Evolutionary conservation across 35 echinoderm and acorn worm species (phyloP).

Genomic region (Ophiothrix spiculata): DNA sequence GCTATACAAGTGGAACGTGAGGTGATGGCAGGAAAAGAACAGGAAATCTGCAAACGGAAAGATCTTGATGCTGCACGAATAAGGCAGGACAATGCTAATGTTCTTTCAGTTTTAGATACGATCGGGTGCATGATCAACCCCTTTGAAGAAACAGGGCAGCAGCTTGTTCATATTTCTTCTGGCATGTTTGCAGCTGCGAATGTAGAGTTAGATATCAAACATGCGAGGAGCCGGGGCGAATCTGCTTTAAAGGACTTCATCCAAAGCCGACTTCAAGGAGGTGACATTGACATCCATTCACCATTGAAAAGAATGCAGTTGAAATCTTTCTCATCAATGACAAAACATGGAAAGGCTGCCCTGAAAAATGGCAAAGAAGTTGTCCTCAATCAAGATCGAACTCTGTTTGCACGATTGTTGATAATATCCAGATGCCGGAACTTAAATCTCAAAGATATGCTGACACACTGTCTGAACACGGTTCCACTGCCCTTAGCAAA

Average conservation of each 20-base stretch:
- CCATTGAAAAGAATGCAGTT: background rate
- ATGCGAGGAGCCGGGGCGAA: background rate
- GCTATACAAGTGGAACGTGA: conserved; percentile 63
- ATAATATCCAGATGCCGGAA: background rate
- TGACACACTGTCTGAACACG: background rate
- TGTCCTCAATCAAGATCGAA: background rate
- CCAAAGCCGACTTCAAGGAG: background rate
- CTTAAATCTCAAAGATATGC: background rate
- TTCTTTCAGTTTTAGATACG: background rate
- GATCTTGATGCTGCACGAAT: background rate
- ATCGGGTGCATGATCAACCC: background rate
- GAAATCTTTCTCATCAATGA: background rate
- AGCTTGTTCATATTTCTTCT: background rate
- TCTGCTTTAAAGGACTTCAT: background rate
- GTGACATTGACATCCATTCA: background rate
- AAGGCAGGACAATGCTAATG: background rate
- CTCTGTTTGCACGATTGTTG: background rate
- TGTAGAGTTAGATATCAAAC: background rate
- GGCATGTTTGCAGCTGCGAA: background rate
- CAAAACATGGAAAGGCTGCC: background rate
- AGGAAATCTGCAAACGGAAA: background rate
- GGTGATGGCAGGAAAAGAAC: conserved; percentile 47
- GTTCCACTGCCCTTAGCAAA: background rate
- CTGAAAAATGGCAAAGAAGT: background rate
- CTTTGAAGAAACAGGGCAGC: background rate